Conservation (phyloP, 1,140 invertebrate species). For the Leptestheria dahalacensis region DNA sequence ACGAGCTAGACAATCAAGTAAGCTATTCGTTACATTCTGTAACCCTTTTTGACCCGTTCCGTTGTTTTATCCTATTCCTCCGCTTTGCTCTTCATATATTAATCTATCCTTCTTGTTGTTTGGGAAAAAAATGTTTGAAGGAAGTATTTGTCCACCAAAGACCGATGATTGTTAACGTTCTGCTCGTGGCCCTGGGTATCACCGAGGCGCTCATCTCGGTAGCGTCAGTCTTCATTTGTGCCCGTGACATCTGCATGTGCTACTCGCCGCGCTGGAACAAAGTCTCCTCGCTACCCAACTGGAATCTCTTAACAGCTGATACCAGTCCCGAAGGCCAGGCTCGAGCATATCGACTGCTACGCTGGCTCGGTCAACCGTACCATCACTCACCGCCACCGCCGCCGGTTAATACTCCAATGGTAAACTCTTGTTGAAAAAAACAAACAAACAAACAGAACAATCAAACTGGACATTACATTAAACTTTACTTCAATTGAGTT, state of each 20-base stretch:
- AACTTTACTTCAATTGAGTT: too few relatives aligned
- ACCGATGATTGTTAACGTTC: conserved; percentile 18
- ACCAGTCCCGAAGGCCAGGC: conserved; percentile 17
- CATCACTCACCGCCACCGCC: background rate
- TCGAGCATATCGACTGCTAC: conserved; percentile 19
- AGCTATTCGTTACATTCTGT: background rate
- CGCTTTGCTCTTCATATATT: too few relatives aligned
- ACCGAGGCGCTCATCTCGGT: conserved; percentile 19
- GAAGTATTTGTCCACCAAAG: conserved; percentile 12
- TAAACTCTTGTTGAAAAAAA: too few relatives aligned
- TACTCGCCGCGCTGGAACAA: background rate
- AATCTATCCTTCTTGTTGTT: too few relatives aligned
- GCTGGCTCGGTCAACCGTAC: conserved; percentile 19
- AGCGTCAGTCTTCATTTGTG: conserved; percentile 18
- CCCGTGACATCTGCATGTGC: conserved; percentile 20
- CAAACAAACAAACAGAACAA: too few relatives aligned
- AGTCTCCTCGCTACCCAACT: conserved; percentile 9
- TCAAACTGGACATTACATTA: too few relatives aligned
- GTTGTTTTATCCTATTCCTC: too few relatives aligned
- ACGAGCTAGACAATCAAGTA: background rate
- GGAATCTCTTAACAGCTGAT: conserved; percentile 16
- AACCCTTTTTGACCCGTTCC: too few relatives aligned
- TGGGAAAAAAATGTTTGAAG: background rate
- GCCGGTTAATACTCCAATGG: background rate
- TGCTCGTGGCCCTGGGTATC: conserved; percentile 18